Base-by-base conservation (phyloP, 1,140 invertebrate species). In the Epicauta chinensis region DNA sequence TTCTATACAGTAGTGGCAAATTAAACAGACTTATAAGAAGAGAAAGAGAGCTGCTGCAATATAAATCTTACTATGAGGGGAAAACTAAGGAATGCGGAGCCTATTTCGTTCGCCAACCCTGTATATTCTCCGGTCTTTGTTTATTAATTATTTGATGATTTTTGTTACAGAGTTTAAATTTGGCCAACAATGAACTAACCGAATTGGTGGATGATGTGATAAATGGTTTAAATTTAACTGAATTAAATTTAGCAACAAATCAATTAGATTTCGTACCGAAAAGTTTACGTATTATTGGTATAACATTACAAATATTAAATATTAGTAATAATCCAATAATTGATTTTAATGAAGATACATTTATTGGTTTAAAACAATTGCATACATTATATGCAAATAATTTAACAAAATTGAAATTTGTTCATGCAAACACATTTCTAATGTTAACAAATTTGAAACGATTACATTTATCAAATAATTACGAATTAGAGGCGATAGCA, bases 211-310 rank as follows among this genome's bases (percentile, higher is more conserved):
- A 62, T 30, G 71, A 71, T 31, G 70, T 69, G 23, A 75, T 77
- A 23, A 69, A 61, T 54, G 69, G 70, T 7, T 60, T 78, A 11
- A 58, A 61, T 15, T 59, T 83, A 12, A 67, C 72, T 12, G 65
- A 73, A 29, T 61, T 83, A 15, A 75, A 81, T 61, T 56, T 82
- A 11, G 74, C 79, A 2, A 71, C 75, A 17, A 83, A 83, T 61
- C 62, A 68, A 38, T 75, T 83, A 31, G 66, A 70, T 9, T 73
- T 70, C 5, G 72, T 83, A 2, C 81, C 81, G 0, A 64, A 74
- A 23, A 73, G 71, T 53, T 58, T 82, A 9, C 71, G 66, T 15
- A 61, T 74, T 39, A 48, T 81, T 17, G 72, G 73, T 2, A 64
- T 63, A 31, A 72, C 71, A 2, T 64, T 83, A 39, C 62, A 76